Base-by-base conservation (phyloP, 2,888 invertebrate species). In the Nephrotoma appendiculata region DNA sequence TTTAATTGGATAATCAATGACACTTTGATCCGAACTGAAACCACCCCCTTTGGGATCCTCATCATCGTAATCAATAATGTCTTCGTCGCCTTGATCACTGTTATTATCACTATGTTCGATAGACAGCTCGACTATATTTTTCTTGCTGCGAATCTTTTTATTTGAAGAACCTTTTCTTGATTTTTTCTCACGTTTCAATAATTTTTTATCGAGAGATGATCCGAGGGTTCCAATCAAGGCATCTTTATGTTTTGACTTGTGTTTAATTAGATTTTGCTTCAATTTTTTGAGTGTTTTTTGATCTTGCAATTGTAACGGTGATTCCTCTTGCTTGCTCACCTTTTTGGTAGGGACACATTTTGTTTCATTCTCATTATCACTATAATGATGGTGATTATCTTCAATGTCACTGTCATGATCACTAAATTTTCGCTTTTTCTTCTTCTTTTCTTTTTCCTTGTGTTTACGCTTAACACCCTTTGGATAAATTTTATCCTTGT, bases 41-140 rank as follows among this genome's bases (percentile, higher is more conserved):
- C 93, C 87, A 83, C 93, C 87, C 91, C 52, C 92, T 88, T 92
- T 92, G 6, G 89, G 90, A 87, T 93, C 92, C n/a, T 91, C 90
- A 86, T 91, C 90, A 86, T 86, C 86, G 52, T 85, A 31, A 85
- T 52, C 52, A 12, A 42, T 41, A 52, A 2, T 84, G 9, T 83
- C 41, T 87, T 57, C 86, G 90, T 90, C 88, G 86, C 85, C 43
- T 85, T 86, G 43, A 71, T 86, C 71, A 92, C 92, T 89, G 92
- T 92, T 15, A 42, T 84, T 71, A 71, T 71, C 71, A 71, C 71
- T 71, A 71, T 31, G 19, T 71, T 19, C 71, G 19, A 31, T 31
- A 19, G 11, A 71, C 31, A 71, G 31, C 31, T 71, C 71, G 71
- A 71, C 11, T 15, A 41, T 83, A 83, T n/a, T 84, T 42, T 84